phyloP scores from a whole-genome alignment of 2,888 invertebrate species.

The Neria commutata region DNA sequence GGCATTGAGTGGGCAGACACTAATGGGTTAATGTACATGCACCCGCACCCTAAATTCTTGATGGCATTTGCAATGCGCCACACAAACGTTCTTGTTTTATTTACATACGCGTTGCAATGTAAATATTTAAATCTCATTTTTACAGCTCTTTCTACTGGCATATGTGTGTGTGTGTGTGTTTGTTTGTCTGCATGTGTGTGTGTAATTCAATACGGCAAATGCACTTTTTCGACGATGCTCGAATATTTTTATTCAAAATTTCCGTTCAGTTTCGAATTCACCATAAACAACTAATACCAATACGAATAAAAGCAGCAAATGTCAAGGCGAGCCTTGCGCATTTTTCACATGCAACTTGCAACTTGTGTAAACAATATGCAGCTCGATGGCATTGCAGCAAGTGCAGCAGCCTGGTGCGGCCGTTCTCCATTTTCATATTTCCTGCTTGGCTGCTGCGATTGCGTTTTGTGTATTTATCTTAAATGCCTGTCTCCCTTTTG shows the following conservation, averaged over 20 bases:
- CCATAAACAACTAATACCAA: slow-evolving; percentile 16
- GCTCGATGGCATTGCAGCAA: not conserved
- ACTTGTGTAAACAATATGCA: not conserved
- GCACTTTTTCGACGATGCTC: no score
- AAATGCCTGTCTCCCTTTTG: slow-evolving; percentile 42
- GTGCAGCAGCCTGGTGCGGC: not conserved
- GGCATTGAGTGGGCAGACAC: no score
- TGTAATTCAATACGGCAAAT: slow-evolving; percentile 17
- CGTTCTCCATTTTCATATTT: not conserved
- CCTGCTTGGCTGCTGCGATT: not conserved
- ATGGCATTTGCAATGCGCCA: no score
- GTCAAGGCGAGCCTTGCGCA: slow-evolving; percentile 11
- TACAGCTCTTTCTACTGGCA: no score
- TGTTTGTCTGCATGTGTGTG: not conserved
- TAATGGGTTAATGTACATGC: no score
- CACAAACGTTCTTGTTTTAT: not conserved
- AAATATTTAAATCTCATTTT: slow-evolving; percentile 28
- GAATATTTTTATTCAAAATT: slow-evolving; percentile 11
- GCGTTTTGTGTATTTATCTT: slow-evolving; percentile 45
- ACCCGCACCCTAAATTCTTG: not conserved
- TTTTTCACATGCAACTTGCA: not conserved
- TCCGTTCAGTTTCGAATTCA: slow-evolving; percentile 20
- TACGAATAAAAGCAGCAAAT: not conserved
- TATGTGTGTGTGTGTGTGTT: no score
- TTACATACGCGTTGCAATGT: slow-evolving; percentile 7